Evolutionary conservation across 30 jellyfish, hydroid and myxozoan species (phyloP), one percentile per base, ranked within the genome.

Genomic region (Catostylus mosaicus): DNA sequence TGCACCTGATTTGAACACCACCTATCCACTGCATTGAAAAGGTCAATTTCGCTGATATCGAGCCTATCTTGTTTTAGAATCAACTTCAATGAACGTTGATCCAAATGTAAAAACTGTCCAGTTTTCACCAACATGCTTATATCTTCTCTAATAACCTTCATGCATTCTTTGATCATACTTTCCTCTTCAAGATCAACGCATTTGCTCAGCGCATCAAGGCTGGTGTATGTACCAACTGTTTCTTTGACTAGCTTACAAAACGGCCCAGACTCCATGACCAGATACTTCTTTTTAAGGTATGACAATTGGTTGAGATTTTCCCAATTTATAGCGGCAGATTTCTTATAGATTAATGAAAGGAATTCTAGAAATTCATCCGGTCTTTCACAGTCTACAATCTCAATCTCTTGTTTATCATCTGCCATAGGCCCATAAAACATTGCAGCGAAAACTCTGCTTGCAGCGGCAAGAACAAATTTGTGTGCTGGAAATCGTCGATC

Each of bases 391-490:
- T 66, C 78, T 11, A 31, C 1, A 11, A 66, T 66, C 50, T 66
- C 78, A 7, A 66, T 37, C n/a, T 26, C 30, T 33, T 35, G 2
- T 1, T 29, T 31, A 11, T 8, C 24, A 30, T 63, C 37, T 14
- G 78, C 54, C 50, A 66, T 24, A 1, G 78, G 78, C 27, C 78
- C 78, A 66, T 66, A 66, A 18, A 66, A 66, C 78, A 66, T 66
- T 35, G 78, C 78, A 18, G 31, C 1, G 10, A 66, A 66, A 6
- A 66, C 78, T 10, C 57, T 12, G 35, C 78, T 66, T 9, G 22
- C 78, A 30, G 78, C 18, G 31, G 78, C 78, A 52, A 66, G 20
- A 23, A 31, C 57, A 1, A 66, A 30, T 7, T 66, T 66, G 29
- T 66, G 78, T n/a, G 56, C 78, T 2, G 19, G 18, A 33, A 66